Evolutionary conservation across 2,888 invertebrate species (phyloP).

Genomic region (Melinaea menophilus): DNA sequence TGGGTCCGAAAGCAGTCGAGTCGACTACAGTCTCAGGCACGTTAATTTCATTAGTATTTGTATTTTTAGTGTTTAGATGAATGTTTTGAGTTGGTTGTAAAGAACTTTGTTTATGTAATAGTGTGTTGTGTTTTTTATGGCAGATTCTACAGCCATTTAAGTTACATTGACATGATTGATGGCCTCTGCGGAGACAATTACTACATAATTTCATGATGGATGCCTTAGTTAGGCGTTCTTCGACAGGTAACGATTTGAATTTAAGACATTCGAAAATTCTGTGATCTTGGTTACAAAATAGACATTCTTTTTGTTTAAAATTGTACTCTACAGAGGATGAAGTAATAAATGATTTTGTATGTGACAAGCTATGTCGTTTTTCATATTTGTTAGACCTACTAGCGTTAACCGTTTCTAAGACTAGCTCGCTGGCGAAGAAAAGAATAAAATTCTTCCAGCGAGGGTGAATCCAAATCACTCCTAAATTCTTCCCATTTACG

Average conservation of each 20-base stretch:
- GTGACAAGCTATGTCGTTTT: not conserved
- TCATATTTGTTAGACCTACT: not conserved
- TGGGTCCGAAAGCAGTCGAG: too few species aligned
- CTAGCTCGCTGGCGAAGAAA: conserved; percentile 13
- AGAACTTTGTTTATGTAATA: conserved; percentile 25
- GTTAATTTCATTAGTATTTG: too few species aligned
- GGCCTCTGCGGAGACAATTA: conserved; percentile 30
- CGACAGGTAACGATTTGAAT: conserved; percentile 23
- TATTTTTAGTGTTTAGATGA: too few species aligned
- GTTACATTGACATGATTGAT: conserved; percentile 21
- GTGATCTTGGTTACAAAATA: conserved; percentile 23
- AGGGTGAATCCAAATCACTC: conserved; percentile 18
- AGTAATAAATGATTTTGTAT: conserved; percentile 2
- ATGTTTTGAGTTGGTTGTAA: too few species aligned
- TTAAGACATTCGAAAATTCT: conserved; percentile 28
- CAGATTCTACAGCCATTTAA: conserved; percentile 24
- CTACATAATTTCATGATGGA: conserved; percentile 26
- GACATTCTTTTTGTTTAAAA: conserved; percentile 8
- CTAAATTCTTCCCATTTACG: conserved; percentile 25
- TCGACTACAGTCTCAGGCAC: too few species aligned
- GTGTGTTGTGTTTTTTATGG: conserved; percentile 24
- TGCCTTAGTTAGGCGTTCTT: conserved; percentile 19
- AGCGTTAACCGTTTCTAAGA: conserved; percentile 2
- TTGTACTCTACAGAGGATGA: conserved; percentile 15
- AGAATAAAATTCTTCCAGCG: conserved; percentile 24